Conservation (phyloP, 2,888 invertebrate species). For the Papilio protenor region DNA sequence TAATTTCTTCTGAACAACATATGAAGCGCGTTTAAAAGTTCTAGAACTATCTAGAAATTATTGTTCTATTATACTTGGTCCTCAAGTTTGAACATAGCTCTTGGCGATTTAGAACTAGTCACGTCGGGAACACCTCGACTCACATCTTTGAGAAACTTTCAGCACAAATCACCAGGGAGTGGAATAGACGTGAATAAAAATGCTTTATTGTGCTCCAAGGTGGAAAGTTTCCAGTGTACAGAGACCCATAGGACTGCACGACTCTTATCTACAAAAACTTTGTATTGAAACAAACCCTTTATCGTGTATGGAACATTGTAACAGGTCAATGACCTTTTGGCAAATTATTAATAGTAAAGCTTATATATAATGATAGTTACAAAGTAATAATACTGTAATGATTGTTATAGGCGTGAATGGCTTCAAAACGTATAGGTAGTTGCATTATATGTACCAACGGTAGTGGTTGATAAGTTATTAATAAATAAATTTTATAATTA, state of each 20-base stretch:
- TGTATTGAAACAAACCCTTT: conserved; percentile 11
- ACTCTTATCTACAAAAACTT: conserved; percentile 38
- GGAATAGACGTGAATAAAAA: conserved; percentile 41
- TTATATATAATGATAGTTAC: not conserved
- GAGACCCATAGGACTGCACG: conserved; percentile 29
- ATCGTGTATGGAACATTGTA: not conserved
- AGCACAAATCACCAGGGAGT: conserved; percentile 39
- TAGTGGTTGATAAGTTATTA: not conserved
- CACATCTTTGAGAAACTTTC: conserved; percentile 37
- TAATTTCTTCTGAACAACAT: not conserved
- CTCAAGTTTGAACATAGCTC: conserved; percentile 11
- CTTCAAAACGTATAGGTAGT: not conserved
- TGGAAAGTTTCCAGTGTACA: conserved; percentile 36
- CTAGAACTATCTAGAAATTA: conserved; percentile 3
- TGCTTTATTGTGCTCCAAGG: conserved; percentile 39
- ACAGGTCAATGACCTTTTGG: not conserved
- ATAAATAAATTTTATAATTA: too few relatives aligned
- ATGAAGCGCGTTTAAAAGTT: not conserved
- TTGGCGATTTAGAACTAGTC: conserved; percentile 21
- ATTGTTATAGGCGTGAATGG: not conserved
- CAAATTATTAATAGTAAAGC: not conserved
- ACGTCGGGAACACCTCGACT: not conserved
- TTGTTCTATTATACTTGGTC: conserved; percentile 7
- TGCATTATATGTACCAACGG: not conserved
- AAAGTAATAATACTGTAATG: not conserved